Conservation (phyloP, 2,113 vertebrate genomes). For the Setophaga kirtlandii region DNA sequence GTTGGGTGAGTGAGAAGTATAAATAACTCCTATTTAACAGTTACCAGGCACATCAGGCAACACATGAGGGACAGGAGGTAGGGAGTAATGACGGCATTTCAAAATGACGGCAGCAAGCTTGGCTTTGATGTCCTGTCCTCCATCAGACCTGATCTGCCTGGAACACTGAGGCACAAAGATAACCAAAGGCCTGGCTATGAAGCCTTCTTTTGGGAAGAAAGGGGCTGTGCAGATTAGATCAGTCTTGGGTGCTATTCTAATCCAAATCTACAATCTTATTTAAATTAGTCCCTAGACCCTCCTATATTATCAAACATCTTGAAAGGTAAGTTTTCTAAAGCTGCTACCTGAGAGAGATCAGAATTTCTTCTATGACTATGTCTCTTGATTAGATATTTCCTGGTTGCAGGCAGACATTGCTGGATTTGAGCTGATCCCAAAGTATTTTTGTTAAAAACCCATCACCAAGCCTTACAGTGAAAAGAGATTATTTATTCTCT, state of each 20-base stretch:
- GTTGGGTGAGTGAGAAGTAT: background rate
- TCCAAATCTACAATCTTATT: background rate
- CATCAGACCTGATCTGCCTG: background rate
- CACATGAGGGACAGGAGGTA: fast-evolving
- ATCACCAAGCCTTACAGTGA: background rate
- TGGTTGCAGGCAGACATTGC: background rate
- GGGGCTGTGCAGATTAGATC: background rate
- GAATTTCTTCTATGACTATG: background rate
- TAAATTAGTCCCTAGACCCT: background rate
- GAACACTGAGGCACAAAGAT: background rate
- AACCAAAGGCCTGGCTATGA: background rate
- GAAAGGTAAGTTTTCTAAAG: background rate
- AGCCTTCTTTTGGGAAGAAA: background rate
- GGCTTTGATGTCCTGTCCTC: background rate
- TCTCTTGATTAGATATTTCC: background rate
- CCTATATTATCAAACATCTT: background rate
- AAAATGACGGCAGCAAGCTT: background rate
- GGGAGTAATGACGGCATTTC: background rate
- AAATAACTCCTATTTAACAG: background rate
- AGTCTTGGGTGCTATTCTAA: background rate
- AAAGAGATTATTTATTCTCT: background rate
- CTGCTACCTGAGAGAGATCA: background rate
- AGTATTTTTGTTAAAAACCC: background rate
- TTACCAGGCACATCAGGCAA: background rate
- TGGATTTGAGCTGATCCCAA: background rate